phyloP scores from a whole-genome alignment of 2,888 invertebrate genomes.

The Aleiodes alternator region DNA sequence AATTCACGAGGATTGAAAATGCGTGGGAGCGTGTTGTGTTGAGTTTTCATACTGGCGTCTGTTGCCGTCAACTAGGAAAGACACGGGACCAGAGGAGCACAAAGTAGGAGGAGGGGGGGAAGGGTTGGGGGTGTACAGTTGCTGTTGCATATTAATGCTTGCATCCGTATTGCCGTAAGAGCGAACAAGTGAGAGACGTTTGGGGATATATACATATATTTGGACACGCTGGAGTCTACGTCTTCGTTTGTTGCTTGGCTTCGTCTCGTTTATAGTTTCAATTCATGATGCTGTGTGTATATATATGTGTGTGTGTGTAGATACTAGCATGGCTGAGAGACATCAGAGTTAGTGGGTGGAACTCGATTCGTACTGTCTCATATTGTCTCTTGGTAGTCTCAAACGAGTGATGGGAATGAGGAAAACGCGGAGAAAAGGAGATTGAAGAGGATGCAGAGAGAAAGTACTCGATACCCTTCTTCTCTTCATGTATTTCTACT shows the following conservation, averaged over 20 bases:
- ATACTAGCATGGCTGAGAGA: background rate
- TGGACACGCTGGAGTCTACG: conserved; percentile 6
- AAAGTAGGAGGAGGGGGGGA: background rate
- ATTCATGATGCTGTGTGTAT: background rate
- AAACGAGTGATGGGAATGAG: background rate
- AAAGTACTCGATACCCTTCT: no score
- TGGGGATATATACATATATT: background rate
- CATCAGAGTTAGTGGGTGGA: conserved; percentile 23
- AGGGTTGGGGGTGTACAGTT: background rate
- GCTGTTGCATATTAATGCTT: conserved; percentile 34
- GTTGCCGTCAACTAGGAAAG: conserved; percentile 26
- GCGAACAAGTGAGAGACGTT: conserved; percentile 12
- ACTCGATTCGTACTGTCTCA: conserved; percentile 32
- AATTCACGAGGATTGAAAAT: conserved; percentile 24
- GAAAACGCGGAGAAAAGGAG: no score
- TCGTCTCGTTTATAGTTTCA: conserved; percentile 30
- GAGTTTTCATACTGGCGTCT: conserved; percentile 28
- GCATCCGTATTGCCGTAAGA: conserved; percentile 32
- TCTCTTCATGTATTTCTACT: background rate
- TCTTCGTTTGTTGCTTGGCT: conserved; percentile 24
- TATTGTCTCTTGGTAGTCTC: conserved; percentile 24
- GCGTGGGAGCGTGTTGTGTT: conserved; percentile 6
- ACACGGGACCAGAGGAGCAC: conserved; percentile 11
- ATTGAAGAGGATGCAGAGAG: no score
- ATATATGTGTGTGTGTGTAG: no score